Evolutionary conservation across 2,113 vertebrate species (phyloP).

Genomic region (Arizona elegans): DNA sequence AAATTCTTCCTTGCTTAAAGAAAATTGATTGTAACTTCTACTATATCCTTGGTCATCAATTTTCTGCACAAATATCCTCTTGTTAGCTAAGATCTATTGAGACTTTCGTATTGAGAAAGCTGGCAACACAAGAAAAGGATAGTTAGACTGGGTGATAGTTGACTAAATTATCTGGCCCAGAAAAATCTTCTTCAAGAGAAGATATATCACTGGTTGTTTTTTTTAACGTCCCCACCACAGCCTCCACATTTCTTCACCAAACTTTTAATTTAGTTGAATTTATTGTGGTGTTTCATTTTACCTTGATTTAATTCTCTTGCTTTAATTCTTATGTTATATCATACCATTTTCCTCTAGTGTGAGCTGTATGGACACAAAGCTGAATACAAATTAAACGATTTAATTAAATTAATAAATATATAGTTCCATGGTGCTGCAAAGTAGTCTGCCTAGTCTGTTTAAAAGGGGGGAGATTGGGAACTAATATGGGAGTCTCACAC

Average conservation of each 20-base stretch:
- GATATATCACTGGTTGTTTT: neutral
- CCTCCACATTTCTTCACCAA: neutral
- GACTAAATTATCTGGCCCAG: neutral
- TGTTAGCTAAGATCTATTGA: neutral
- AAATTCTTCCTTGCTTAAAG: conserved; percentile 12
- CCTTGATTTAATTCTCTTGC: neutral
- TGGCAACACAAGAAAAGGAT: neutral
- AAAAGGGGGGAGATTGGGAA: neutral
- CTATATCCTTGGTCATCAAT: neutral
- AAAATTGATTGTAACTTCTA: neutral
- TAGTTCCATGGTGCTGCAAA: neutral
- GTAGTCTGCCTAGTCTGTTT: neutral
- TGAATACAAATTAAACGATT: neutral
- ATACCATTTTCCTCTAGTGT: neutral
- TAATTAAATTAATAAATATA: neutral
- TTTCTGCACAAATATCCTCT: neutral
- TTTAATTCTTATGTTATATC: neutral
- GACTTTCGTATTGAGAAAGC: neutral
- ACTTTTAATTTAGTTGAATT: neutral
- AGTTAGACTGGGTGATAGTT: neutral
- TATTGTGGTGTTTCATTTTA: neutral
- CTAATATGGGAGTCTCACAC: neutral
- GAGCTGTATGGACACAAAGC: neutral
- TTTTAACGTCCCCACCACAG: neutral
- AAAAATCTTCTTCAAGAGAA: neutral